Evolutionary conservation across 2,888 invertebrate genomes (phyloP).

Genomic region (Deilephila porcellus): DNA sequence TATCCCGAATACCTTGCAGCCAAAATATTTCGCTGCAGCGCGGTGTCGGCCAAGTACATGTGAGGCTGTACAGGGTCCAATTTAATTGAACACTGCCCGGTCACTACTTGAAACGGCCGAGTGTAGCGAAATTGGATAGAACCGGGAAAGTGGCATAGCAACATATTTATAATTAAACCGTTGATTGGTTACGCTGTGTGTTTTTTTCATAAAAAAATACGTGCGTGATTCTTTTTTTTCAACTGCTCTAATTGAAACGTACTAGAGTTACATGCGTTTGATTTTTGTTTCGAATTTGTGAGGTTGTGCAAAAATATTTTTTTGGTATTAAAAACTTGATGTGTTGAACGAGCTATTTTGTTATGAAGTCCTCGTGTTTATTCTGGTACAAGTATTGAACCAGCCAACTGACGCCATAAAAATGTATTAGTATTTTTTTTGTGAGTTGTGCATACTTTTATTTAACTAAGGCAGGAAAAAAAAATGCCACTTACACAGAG

Average conservation of each 20-base stretch:
- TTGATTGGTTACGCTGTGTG: constrained; percentile 35
- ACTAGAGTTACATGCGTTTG: background rate
- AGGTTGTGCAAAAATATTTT: background rate
- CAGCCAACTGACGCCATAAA: too few species aligned
- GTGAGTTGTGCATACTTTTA: too few species aligned
- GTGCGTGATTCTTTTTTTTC: constrained; percentile 1
- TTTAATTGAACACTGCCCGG: constrained; percentile 41
- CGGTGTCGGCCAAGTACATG: constrained; percentile 26
- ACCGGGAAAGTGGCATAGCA: constrained; percentile 34
- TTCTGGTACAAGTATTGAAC: too few species aligned
- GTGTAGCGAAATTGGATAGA: constrained; percentile 41
- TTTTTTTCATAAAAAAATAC: constrained; percentile 27
- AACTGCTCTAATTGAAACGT: background rate
- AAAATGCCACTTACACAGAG: too few species aligned
- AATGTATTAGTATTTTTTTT: too few species aligned
- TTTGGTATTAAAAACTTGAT: background rate
- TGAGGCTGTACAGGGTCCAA: constrained; percentile 28
- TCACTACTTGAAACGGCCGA: constrained; percentile 39
- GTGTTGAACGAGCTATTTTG: too few species aligned
- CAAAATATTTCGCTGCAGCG: constrained; percentile 30
- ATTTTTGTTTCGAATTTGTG: background rate
- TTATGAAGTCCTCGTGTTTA: too few species aligned
- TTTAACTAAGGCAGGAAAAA: too few species aligned
- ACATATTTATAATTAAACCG: constrained; percentile 36
- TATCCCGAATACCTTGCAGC: constrained; percentile 1